These are phyloP conservation scores for Brevimyrus niger DNA, from an alignment of 2,113 vertebrate species.

Conservation along the genomic window DNA sequence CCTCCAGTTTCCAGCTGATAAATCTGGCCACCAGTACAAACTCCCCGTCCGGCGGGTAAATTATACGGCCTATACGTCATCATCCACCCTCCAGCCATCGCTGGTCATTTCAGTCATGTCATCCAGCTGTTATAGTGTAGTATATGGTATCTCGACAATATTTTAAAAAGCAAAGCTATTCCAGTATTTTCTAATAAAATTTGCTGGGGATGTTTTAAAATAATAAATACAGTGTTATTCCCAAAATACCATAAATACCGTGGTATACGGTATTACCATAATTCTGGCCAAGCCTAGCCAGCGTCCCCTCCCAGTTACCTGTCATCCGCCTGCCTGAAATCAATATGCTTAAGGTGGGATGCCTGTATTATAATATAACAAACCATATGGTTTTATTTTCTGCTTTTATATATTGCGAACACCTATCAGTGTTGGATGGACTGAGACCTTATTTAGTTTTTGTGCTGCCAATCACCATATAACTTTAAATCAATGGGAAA, in stretches of 20 bases:
- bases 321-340: background rate
- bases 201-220: background rate
- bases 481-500: background rate
- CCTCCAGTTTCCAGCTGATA: background rate
- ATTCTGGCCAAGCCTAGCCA: background rate
- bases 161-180: background rate
- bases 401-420: background rate
- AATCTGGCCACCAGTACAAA: background rate
- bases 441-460: background rate
- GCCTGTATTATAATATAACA: background rate
- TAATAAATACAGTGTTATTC: background rate
- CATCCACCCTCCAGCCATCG: background rate
- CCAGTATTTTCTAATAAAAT: background rate
- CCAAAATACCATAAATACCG: background rate
- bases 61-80: background rate
- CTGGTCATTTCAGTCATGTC: background rate
- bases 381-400: background rate
- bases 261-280: background rate
- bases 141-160: background rate
- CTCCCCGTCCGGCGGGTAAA: accelerated
- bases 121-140: background rate
- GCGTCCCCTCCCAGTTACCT: background rate
- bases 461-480: background rate
- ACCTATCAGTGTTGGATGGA: background rate
- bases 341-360: background rate